Base-by-base conservation (phyloP, 2,797 vertebrate species). In the Trichosurus vulpecula region DNA sequence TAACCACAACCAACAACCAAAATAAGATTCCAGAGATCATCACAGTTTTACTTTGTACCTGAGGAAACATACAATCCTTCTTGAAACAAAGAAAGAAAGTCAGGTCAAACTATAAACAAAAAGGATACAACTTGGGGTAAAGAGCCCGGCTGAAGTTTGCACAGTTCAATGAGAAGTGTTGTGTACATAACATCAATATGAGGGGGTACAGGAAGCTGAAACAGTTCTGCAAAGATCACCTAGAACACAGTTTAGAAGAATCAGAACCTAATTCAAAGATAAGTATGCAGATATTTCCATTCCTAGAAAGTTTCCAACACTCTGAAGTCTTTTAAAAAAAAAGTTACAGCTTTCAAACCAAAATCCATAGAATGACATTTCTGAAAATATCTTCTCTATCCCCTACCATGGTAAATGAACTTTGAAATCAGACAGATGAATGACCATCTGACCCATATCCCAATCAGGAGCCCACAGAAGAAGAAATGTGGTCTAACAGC, bases 121-220 rank as follows among this genome's bases (percentile, higher is more conserved):
- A 99, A 99, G 99, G 99, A 99, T 99, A 99, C 99, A 25, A 99
- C 99, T 99, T 99, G 99, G 2, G 99, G 99, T 96, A 99, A 98
- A 8, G 99, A 99, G 14, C 99, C 99, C 0, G 99, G 99, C 97
- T 99, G 99, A 97, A 99, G 99, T 95, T 99, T 99, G 98, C 99
- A 99, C 90, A 99, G 99, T 95, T 99, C 99, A 89, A 99, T 99
- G 53, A 99, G 99, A 95, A 99, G 99, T 0, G 99, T 99, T 3
- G 99, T 99, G 97, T 99, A 99, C 99, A 99, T 99, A 95, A 99
- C 99, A 54, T 99, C 99, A 0, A 99, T 99, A 97, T 99, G 99
- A 35, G 99, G 99, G 0, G 99, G 99, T 52, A 96, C 52, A 0
- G 99, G 99, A 96, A 99, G 99, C 14, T 99, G 99, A 98, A 99